A percentile compares a stretch with the other conserved stretches of the same genome.
These are phyloP conservation scores for Hephaestus fuliginosus DNA, from an alignment of 2,797 vertebrate genomes.

Conservation along the genomic window DNA sequence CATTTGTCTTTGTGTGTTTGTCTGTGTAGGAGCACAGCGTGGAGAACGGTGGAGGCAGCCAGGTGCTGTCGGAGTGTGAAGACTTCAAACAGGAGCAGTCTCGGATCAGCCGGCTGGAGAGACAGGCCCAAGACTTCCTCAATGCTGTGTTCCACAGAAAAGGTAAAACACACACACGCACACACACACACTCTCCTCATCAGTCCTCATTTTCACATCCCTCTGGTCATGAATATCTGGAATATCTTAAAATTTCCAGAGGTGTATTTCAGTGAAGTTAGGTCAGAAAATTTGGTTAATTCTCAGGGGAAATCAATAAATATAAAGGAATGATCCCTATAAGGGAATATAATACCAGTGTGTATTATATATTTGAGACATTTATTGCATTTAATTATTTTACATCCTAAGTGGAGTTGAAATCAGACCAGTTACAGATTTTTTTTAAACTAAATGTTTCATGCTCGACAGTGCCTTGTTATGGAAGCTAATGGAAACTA, in stretches of 20 bases:
- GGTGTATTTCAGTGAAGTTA: conserved; percentile 23
- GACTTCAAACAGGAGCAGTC: conserved; percentile 93
- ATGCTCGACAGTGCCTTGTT: background rate
- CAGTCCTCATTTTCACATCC: conserved; percentile 13
- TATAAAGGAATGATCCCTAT: background rate
- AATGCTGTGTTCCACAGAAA: conserved; percentile 99
- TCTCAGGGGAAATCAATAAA: conserved; percentile 43
- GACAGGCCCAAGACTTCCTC: conserved; percentile 98
- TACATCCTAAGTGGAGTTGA: background rate
- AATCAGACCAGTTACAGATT: background rate
- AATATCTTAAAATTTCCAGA: conserved; percentile 28
- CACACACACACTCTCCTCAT: conserved; percentile 10
- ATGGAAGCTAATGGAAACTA: no score
- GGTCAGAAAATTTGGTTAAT: conserved; percentile 40
- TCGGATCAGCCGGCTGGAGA: conserved; percentile 95
- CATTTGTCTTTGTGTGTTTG: conserved; percentile 9
- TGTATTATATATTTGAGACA: conserved; percentile 8
- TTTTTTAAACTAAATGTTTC: background rate
- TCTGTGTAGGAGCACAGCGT: conserved; percentile 88
- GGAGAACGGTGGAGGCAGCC: conserved; percentile 91
- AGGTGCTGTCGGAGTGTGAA: conserved; percentile 90
- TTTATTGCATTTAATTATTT: conserved; percentile 23
- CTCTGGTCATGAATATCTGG: conserved; percentile 6
- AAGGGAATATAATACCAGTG: conserved; percentile 11
- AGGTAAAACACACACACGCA: conserved; percentile 83